Evolutionary conservation across 2,797 vertebrate species (phyloP), one percentile per base, ranked within the genome.

Genomic region (Pipistrellus kuhlii): DNA sequence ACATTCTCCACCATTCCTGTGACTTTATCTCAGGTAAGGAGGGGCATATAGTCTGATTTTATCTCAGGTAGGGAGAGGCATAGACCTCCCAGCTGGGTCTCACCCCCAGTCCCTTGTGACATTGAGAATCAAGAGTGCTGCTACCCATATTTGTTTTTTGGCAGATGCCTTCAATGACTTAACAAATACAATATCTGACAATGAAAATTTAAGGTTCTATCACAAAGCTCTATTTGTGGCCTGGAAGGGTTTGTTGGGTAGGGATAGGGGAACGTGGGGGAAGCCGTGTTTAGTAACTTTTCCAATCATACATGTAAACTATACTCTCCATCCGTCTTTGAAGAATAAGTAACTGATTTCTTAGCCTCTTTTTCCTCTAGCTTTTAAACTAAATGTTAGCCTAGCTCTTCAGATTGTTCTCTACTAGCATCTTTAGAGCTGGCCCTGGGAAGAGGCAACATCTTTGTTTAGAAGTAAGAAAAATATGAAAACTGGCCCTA

Each of bases 311-410:
- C 35, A 3, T 21, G 10, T 55, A 72, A 69, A 15, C 66, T 62
- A 1, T 62, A 41, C 21, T 93, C 25, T 84, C 7, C 30, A 30
- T 20, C 6, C 14, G 7, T n/a, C 30, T 81, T 62, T 15, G 20
- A 10, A 64, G 90, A 72, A 18, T 3, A 91, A 78, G 1, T 72
- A 41, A 69, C 46, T 73, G 46, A 15, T 59, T 15, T 81, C 46
- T 90, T 64, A 51, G 51, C 17, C 32, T 92, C 13, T n/a, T 41
- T 92, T 95, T 44, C 66, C 41, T 92, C 38, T 78, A 38, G 18
- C 62, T 94, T 94, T 89, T 73, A 88, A 68, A 48, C 73, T 44
- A 85, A 72, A 55, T 80, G 35, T 77, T 51, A 86, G 72, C 68
- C 2, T 62, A 71, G 30, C 41, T 78, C 20, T 78, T 78, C 66